Evolutionary conservation across 2,888 invertebrate genomes (phyloP).

Genomic region (Mylabris sibirica): DNA sequence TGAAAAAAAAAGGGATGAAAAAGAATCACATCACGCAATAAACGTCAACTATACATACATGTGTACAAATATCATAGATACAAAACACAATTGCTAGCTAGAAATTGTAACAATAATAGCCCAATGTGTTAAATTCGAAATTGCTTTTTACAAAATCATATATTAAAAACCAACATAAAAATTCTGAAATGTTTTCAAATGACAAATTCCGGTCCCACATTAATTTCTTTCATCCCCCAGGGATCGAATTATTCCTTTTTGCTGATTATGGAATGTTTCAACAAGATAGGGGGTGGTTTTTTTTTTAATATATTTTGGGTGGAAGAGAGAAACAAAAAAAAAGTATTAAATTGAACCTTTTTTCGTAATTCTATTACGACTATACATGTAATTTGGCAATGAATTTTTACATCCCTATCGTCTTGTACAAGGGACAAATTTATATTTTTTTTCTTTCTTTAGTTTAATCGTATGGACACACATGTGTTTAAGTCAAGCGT

Average conservation of each 20-base stretch:
- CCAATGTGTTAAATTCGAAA: constrained; percentile 40
- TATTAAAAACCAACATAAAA: constrained; percentile 20
- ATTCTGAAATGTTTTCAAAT: too few species aligned
- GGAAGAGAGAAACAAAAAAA: constrained; percentile 22
- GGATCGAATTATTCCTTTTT: constrained; percentile 36
- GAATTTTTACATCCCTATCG: constrained; percentile 11
- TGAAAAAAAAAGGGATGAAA: constrained; percentile 43
- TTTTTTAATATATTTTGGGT: neutral
- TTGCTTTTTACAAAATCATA: constrained; percentile 36
- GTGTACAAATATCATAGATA: constrained; percentile 22
- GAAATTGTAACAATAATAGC: constrained; percentile 37
- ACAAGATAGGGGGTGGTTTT: neutral
- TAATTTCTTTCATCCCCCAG: neutral
- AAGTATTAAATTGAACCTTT: constrained; percentile 14
- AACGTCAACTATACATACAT: constrained; percentile 40
- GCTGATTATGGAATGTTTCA: constrained; percentile 27
- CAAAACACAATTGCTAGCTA: constrained; percentile 42
- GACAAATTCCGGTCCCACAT: too few species aligned
- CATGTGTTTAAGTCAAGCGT: constrained; percentile 31
- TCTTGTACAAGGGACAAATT: constrained; percentile 12
- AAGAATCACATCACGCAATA: constrained; percentile 48
- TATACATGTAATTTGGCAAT: constrained; percentile 26
- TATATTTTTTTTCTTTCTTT: constrained; percentile 16
- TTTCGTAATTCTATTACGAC: constrained; percentile 3
- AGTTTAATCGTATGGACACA: constrained; percentile 21